Base-by-base conservation (phyloP, 2,888 invertebrate genomes). In the Entomobrya proxima region DNA sequence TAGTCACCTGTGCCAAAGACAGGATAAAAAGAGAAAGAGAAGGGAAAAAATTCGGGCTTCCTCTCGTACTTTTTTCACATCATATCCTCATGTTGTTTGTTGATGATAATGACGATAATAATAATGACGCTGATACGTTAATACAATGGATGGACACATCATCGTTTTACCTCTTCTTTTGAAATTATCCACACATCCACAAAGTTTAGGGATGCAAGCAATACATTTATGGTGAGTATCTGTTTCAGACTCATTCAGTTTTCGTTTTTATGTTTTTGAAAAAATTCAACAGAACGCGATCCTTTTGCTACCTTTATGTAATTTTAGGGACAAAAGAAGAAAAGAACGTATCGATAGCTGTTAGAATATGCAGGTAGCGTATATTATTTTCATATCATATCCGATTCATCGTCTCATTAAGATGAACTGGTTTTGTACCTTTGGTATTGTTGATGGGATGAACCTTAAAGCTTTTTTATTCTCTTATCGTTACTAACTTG, bases 41-140 rank as follows among this genome's bases (percentile, higher is more conserved):
- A 44, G 61, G 52, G 32, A 67, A 82, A 82, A 82, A 82, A 82
- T 64, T 82, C 82, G 82, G 82, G 82, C 75, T 82, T 82, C 82
- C 75, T 81, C 72, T 81, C 81, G 24, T 76, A 15, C n/a, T 21
- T 37, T 76, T 55, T 82, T 82, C 81, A 82, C 81, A 75, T 82
- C 61, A 82, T 75, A 44, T 72, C 47, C 81, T 75, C 81, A 61
- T 81, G 47, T 61, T 82, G 58, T 76, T 75, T 32, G 30, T 21
- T 74, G 58, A 50, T 76, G 37, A 55, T 47, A n/a, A 44, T 69
- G 69, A 52, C 61, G 35, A 74, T 58, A 69, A 72, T 67, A 50
- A 72, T 55, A 55, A 69, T 74, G 58, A 61, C 44, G 74, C 32
- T 61, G 47, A 74, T 74, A 64, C 64, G 55, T 78, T 80, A 30